phyloP scores from a whole-genome alignment of 2,888 invertebrate genomes.

The Heteromurus nitidus region DNA sequence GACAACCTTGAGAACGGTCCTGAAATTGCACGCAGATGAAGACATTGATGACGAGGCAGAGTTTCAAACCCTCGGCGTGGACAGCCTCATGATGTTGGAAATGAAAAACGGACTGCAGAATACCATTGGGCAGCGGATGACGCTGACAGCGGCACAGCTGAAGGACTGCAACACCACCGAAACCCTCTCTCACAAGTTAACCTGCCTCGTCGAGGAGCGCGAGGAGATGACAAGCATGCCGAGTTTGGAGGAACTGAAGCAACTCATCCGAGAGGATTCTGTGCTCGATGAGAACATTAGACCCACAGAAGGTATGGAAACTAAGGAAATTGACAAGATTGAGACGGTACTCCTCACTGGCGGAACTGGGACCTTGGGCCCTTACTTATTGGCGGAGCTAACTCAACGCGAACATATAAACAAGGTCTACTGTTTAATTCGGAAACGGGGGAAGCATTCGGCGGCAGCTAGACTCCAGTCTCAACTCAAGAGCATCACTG shows the following conservation, averaged over 20 bases:
- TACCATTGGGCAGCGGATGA: constrained; percentile 20
- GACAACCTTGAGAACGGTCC: constrained; percentile 14
- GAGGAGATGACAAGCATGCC: neutral
- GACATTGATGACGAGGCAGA: constrained; percentile 54
- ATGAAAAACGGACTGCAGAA: constrained; percentile 58
- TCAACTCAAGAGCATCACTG: too few relatives aligned
- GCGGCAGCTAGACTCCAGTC: too few relatives aligned
- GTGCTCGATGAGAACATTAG: constrained; percentile 7
- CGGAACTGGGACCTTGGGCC: too few relatives aligned
- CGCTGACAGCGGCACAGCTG: neutral
- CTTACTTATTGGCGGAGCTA: too few relatives aligned
- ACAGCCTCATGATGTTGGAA: constrained; percentile 64
- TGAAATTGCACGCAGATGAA: constrained; percentile 49
- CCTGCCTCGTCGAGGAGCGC: neutral
- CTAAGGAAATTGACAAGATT: too few relatives aligned
- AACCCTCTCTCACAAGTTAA: neutral
- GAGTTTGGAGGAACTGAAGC: constrained; percentile 31
- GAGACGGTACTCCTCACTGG: too few relatives aligned
- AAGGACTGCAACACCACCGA: constrained; percentile 20
- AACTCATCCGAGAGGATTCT: constrained; percentile 37
- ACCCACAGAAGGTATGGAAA: too few relatives aligned
- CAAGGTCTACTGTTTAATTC: too few relatives aligned
- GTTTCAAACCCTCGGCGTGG: constrained; percentile 57
- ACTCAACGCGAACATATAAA: too few relatives aligned
- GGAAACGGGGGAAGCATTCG: too few relatives aligned